These are phyloP conservation scores for Anaspis maculata DNA, from an alignment of 2,888 invertebrate genomes.

Conservation along the genomic window DNA sequence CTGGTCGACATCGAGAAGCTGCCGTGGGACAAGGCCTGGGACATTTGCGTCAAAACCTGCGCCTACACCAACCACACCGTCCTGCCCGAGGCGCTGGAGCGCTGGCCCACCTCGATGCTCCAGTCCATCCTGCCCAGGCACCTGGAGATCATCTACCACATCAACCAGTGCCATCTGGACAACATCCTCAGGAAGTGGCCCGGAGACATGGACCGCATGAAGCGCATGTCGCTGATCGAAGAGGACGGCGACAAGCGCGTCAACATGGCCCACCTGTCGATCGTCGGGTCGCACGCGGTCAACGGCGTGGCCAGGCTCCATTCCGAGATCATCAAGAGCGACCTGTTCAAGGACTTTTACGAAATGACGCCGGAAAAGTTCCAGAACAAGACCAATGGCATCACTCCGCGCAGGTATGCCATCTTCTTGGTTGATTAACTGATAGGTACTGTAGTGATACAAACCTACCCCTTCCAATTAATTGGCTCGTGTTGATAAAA, in stretches of 20 bases:
- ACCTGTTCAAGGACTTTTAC: slow-evolving; percentile 90
- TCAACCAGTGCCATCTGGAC: slow-evolving; percentile 80
- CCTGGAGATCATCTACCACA: slow-evolving; percentile 95
- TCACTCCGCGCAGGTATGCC: slow-evolving; percentile 95
- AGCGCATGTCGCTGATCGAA: slow-evolving; percentile 89
- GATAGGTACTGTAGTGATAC: too few species aligned
- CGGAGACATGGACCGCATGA: slow-evolving; percentile 68
- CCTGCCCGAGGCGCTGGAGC: slow-evolving; percentile 90
- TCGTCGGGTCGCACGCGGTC: slow-evolving; percentile 93
- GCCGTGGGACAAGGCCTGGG: slow-evolving; percentile 90
- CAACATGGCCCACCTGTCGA: slow-evolving; percentile 96
- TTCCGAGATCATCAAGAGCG: slow-evolving; percentile 89
- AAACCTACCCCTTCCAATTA: too few species aligned
- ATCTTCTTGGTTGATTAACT: too few species aligned
- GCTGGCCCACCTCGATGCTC: slow-evolving; percentile 87
- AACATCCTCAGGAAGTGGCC: slow-evolving; percentile 67
- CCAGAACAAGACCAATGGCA: slow-evolving; percentile 99
- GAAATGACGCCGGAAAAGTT: slow-evolving; percentile 93
- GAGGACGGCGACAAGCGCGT: slow-evolving; percentile 94
- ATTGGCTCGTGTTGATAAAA: too few species aligned
- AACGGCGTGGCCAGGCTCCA: slow-evolving; percentile 98
- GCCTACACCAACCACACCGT: slow-evolving; percentile 99
- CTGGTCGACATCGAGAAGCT: slow-evolving; percentile 88
- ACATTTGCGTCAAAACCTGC: slow-evolving; percentile 75
- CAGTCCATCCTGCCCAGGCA: slow-evolving; percentile 89